These are phyloP conservation scores for Laspeyria flexula DNA, from an alignment of 2,888 invertebrate genomes.

Conservation along the genomic window DNA sequence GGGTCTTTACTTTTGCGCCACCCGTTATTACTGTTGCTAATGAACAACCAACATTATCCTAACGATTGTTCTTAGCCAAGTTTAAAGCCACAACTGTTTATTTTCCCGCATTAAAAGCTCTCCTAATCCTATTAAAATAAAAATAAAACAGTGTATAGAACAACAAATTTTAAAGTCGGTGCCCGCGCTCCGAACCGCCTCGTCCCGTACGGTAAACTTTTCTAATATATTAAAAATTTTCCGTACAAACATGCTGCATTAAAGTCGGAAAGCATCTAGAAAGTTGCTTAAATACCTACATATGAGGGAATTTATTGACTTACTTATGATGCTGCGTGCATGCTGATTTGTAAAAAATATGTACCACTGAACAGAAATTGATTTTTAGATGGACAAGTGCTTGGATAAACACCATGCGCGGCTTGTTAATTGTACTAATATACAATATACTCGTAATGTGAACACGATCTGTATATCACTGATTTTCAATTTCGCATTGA, in stretches of 20 bases:
- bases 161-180: slow-evolving; percentile 70
- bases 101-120: slow-evolving; percentile 56
- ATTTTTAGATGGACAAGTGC: too few species aligned
- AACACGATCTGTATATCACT: too few species aligned
- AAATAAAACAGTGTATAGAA: slow-evolving; percentile 55
- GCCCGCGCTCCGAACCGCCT: slow-evolving; percentile 48
- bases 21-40: slow-evolving; percentile 49
- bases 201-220: slow-evolving; percentile 61
- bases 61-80: slow-evolving; percentile 62
- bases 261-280: slow-evolving; percentile 54
- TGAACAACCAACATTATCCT: slow-evolving; percentile 59
- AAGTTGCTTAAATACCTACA: slow-evolving; percentile 54
- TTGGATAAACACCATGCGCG: too few species aligned
- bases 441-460: too few species aligned
- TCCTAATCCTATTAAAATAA: slow-evolving; percentile 65
- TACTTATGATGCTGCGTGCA: slow-evolving; percentile 16
- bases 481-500: too few species aligned
- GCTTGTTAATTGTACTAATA: too few species aligned
- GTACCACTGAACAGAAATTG: too few species aligned
- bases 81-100: slow-evolving; percentile 61
- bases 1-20: too few species aligned
- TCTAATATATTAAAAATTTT: slow-evolving; percentile 73
- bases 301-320: slow-evolving; percentile 40
- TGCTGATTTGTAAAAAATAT: too few species aligned
- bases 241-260: slow-evolving; percentile 64